Evolutionary conservation across 2,888 invertebrate species (phyloP), one percentile per base, ranked within the genome.

Genomic region (Acleris sparsana): DNA sequence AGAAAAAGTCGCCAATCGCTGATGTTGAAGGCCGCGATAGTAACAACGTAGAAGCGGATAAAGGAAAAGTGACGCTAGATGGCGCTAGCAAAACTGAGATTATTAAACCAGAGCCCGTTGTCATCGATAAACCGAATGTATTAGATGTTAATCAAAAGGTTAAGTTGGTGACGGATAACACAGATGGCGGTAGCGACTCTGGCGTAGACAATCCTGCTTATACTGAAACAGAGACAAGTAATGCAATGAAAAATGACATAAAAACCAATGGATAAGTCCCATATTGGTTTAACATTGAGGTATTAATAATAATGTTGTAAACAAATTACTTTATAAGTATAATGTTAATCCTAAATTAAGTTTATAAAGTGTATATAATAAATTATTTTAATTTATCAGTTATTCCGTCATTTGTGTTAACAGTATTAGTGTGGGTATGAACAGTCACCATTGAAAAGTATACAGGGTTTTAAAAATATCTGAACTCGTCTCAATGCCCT

Each of bases 161-260:
- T 55, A 88, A 86, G 76, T 75, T 84, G 62, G 74, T 76, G 0
- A 56, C 78, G 0, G 89, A 90, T 68, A 84, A 76, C 69, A 83
- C 77, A 85, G 92, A 92, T 85, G 92, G 92, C 80, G 78, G 89
- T 67, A 92, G 89, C 65, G 92, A 92, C 69, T 91, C 91, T 3
- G 92, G 92, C 13, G 88, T 92, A 1, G 92, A 92, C 61, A 92
- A 92, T 70, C 92, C 86, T 1, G 89, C 90, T 4, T 92, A 82
- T 70, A 86, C 72, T 57, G 92, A 92, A 46, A 84, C 79, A 1
- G 92, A 92, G 61, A 75, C 71, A 3, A 79, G 72, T 69, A 83
- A 83, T 46, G 64, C 68, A 11, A 86, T 72, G 73, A 87, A 82
- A 71, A 77, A 82, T 62, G 80, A 79, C 62, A 76, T 51, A 51